phyloP scores from a whole-genome alignment of 2,797 vertebrate species.

The Anomalospiza imberbis region DNA sequence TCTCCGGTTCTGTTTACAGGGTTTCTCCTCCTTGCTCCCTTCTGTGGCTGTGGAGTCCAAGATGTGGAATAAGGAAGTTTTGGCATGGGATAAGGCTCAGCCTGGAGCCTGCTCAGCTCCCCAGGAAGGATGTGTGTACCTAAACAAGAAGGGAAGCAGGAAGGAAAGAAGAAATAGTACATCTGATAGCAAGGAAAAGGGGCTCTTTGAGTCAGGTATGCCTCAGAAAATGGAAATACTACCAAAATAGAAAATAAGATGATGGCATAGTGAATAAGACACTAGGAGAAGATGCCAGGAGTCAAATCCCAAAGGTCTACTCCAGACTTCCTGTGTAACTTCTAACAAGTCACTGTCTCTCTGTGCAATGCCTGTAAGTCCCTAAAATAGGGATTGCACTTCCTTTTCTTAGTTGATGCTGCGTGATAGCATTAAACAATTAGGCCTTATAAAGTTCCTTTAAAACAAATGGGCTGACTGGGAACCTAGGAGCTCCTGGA shows the following conservation, averaged over 20 bases:
- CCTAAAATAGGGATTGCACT: slow-evolving; percentile 1
- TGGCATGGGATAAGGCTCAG: background rate
- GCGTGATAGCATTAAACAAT: background rate
- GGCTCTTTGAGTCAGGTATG: slow-evolving; percentile 12
- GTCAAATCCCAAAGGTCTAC: background rate
- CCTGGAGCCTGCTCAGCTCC: slow-evolving; percentile 30
- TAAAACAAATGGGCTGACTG: background rate
- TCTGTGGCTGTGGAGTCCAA: background rate
- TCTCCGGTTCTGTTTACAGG: background rate
- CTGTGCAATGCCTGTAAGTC: background rate
- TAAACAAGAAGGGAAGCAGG: slow-evolving; percentile 51
- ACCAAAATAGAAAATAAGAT: background rate
- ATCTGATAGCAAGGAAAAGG: slow-evolving; percentile 1
- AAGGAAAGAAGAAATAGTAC: slow-evolving; percentile 43
- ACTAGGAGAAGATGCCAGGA: background rate
- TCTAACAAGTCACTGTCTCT: background rate
- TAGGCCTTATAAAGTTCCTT: background rate
- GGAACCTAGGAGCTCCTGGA: background rate
- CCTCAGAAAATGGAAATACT: background rate
- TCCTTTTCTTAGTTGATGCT: background rate
- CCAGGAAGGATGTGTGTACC: slow-evolving; percentile 55
- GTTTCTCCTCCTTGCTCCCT: background rate
- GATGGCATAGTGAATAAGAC: background rate
- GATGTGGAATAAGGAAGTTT: background rate
- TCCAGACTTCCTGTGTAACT: slow-evolving; percentile 36